Evolutionary conservation across 2,797 vertebrate species (phyloP).

Genomic region (Falco biarmicus): DNA sequence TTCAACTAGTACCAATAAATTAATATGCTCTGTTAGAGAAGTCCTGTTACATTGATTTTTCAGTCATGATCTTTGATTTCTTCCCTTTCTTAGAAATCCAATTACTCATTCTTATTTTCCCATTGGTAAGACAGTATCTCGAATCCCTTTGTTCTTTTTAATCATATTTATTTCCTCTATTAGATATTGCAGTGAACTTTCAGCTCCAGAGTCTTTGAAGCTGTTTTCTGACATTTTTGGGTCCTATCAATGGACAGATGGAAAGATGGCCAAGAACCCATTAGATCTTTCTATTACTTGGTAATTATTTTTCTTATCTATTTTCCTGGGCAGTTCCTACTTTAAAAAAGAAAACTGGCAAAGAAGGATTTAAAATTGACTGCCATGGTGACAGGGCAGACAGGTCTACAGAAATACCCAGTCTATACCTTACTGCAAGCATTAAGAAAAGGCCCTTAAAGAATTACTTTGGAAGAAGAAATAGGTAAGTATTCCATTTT

Average conservation of each 20-base stretch:
- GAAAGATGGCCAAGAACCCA: constrained; percentile 27
- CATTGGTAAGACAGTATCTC: not conserved
- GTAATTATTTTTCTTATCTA: constrained; percentile 53
- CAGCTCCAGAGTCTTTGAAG: constrained; percentile 7
- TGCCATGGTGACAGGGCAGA: not conserved
- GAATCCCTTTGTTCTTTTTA: constrained; percentile 32
- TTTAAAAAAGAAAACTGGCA: constrained; percentile 13
- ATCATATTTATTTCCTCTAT: constrained; percentile 24
- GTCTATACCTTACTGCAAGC: not conserved
- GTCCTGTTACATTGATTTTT: not conserved
- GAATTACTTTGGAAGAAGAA: not conserved
- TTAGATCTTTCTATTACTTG: not conserved
- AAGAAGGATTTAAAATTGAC: constrained; percentile 6
- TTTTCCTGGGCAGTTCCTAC: not conserved
- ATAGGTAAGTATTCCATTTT: not conserved
- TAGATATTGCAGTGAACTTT: constrained; percentile 18
- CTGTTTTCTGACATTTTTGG: constrained; percentile 5
- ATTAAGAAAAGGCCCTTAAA: not conserved
- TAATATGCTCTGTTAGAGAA: not conserved
- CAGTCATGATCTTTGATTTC: not conserved
- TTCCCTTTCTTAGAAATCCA: constrained; percentile 7
- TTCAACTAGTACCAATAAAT: not conserved
- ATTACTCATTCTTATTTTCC: constrained; percentile 21
- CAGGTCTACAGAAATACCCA: not conserved
- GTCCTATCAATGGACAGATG: not conserved